Percentiles rank a stretch among this genome's conserved stretches.
Evolutionary conservation across 2,888 invertebrate species (phyloP).

Genomic region (Apocheima hispidaria): DNA sequence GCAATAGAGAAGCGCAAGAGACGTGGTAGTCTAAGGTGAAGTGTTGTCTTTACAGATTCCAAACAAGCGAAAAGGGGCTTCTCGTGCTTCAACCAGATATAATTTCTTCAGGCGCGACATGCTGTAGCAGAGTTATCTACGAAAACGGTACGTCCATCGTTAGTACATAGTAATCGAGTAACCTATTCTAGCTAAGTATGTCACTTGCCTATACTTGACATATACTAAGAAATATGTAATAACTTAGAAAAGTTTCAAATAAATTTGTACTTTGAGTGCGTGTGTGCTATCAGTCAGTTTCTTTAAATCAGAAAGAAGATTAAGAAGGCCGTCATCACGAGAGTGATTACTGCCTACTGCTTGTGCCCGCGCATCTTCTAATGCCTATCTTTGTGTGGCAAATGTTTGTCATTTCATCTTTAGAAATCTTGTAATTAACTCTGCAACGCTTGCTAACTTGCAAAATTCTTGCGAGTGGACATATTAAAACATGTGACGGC

Average conservation of each 20-base stretch:
- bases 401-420: constrained; percentile 40
- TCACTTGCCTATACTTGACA: too few relatives aligned
- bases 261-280: too few relatives aligned
- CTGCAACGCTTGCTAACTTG: constrained; percentile 12
- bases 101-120: constrained; percentile 1
- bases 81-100: background rate
- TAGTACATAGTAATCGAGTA: too few relatives aligned
- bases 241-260: too few relatives aligned
- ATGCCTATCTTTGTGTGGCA: constrained; percentile 47
- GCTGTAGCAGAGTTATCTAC: constrained; percentile 16
- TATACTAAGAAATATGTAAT: too few relatives aligned
- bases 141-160: constrained; percentile 18
- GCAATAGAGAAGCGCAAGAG: too few relatives aligned
- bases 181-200: too few relatives aligned
- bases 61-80: background rate
- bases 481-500: background rate
- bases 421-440: constrained; percentile 38
- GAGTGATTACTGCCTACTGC: constrained; percentile 25
- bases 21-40: background rate
- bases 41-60: constrained; percentile 3
- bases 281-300: constrained; percentile 22
- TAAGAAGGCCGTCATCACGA: constrained; percentile 30
- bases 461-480: constrained; percentile 11
- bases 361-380: constrained; percentile 25
- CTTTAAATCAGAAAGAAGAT: constrained; percentile 33